These are phyloP conservation scores for Cistogaster globosa DNA, from an alignment of 2,888 invertebrate species.

Conservation along the genomic window DNA sequence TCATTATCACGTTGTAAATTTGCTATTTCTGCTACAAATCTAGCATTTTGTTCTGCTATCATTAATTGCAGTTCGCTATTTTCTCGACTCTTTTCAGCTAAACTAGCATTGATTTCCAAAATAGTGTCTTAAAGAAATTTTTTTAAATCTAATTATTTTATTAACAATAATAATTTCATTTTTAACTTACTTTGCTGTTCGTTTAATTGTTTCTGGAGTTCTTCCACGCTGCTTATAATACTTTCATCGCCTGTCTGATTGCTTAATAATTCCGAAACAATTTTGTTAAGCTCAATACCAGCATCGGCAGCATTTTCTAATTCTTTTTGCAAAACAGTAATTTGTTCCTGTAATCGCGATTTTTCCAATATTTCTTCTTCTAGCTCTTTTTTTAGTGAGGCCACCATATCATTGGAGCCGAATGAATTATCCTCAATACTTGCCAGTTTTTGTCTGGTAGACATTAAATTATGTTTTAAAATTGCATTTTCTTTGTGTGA, in stretches of 20 bases:
- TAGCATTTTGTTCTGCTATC: slow-evolving; percentile 82
- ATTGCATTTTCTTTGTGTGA: slow-evolving; percentile 87
- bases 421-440: slow-evolving; percentile 89
- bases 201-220: slow-evolving; percentile 86
- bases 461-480: slow-evolving; percentile 86
- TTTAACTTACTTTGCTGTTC: slow-evolving; percentile 85
- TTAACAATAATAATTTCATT: neutral
- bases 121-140: slow-evolving; percentile 81
- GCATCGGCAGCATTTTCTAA: slow-evolving; percentile 92
- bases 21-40: slow-evolving; percentile 84
- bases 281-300: slow-evolving; percentile 88
- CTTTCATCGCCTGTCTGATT: slow-evolving; percentile 88
- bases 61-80: slow-evolving; percentile 84
- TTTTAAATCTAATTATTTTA: too few species aligned
- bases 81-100: slow-evolving; percentile 84
- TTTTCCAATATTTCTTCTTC: slow-evolving; percentile 84
- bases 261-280: slow-evolving; percentile 87
- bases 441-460: slow-evolving; percentile 85
- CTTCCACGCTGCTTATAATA: slow-evolving; percentile 86
- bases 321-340: slow-evolving; percentile 87
- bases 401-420: slow-evolving; percentile 89
- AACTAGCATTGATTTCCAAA: slow-evolving; percentile 83
- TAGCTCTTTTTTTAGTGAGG: slow-evolving; percentile 87
- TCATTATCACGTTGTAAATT: slow-evolving; percentile 85
- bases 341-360: slow-evolving; percentile 86